phyloP scores from a whole-genome alignment of 2,797 vertebrate species.

The Sebastes steindachneri region DNA sequence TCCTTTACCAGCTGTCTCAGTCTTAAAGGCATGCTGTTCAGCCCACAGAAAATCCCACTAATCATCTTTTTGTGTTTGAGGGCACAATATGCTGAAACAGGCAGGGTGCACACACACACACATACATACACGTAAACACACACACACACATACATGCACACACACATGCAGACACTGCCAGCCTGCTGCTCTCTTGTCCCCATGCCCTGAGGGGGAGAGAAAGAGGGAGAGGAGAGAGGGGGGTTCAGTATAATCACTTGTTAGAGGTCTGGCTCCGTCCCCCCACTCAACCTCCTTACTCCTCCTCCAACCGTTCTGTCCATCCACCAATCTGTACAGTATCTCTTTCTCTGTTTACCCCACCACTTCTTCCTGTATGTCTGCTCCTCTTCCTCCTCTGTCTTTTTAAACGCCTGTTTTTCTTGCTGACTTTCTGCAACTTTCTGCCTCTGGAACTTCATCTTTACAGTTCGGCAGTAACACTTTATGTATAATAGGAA shows the following conservation, averaged over 20 bases:
- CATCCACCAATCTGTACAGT: slow-evolving; percentile 62
- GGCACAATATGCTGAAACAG: slow-evolving; percentile 85
- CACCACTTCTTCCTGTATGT: slow-evolving; percentile 12
- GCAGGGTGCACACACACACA: slow-evolving; percentile 72
- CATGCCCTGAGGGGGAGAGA: slow-evolving; percentile 77
- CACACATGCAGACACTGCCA: slow-evolving; percentile 69
- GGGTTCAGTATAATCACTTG: slow-evolving; percentile 84
- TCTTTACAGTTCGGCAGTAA: not conserved
- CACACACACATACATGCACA: slow-evolving; percentile 40
- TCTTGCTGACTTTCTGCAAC: not conserved
- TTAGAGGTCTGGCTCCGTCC: slow-evolving; percentile 78
- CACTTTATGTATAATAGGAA: not conserved
- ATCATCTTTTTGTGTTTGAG: slow-evolving; percentile 87
- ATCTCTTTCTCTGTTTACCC: slow-evolving; percentile 41
- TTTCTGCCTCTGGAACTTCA: not conserved
- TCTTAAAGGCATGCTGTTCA: slow-evolving; percentile 85
- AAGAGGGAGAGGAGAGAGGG: slow-evolving; percentile 30
- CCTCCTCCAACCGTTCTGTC: slow-evolving; percentile 60
- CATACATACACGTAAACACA: slow-evolving; percentile 27
- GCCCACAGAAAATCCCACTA: slow-evolving; percentile 83
- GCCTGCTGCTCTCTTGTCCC: slow-evolving; percentile 82
- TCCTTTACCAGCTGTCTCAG: slow-evolving; percentile 84
- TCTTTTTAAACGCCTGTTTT: not conserved
- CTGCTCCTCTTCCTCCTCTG: slow-evolving; percentile 17
- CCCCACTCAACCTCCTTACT: slow-evolving; percentile 56